phyloP scores from a whole-genome alignment of 2,113 vertebrate species.

The Cairina moschata region DNA sequence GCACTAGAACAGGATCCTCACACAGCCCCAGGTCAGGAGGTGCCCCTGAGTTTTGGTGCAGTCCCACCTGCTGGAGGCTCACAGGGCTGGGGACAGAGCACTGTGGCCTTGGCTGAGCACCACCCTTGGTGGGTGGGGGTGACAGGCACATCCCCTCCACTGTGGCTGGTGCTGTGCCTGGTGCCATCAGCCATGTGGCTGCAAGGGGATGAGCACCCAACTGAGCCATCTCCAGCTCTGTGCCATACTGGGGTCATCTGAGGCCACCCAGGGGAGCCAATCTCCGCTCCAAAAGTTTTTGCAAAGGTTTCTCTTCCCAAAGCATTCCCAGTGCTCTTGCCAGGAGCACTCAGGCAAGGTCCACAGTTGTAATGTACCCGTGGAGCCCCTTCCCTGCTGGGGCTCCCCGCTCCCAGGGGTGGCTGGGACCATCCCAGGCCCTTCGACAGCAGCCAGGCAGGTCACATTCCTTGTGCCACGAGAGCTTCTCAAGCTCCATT shows the following conservation, averaged over 20 bases:
- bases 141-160: not conserved
- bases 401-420: not conserved
- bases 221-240: not conserved
- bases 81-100: fast-evolving
- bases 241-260: not conserved
- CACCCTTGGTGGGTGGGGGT: not conserved
- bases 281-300: not conserved
- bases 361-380: not conserved
- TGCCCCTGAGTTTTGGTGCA: not conserved
- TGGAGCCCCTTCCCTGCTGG: not conserved
- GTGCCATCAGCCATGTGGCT: not conserved
- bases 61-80: fast-evolving
- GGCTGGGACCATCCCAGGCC: not conserved
- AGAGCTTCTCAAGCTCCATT: not conserved
- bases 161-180: not conserved
- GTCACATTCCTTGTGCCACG: not conserved
- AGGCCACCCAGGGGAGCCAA: not conserved
- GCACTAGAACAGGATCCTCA: not conserved
- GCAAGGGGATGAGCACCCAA: too few relatives aligned
- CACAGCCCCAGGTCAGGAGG: not conserved
- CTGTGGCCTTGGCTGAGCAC: fast-evolving
- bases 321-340: not conserved
- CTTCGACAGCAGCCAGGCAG: fast-evolving
- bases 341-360: not conserved
- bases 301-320: not conserved